A percentile compares a stretch with the other conserved stretches of the same genome.
phyloP scores from a whole-genome alignment of 2,888 invertebrate genomes.

The Caenorhabditis uteleia region DNA sequence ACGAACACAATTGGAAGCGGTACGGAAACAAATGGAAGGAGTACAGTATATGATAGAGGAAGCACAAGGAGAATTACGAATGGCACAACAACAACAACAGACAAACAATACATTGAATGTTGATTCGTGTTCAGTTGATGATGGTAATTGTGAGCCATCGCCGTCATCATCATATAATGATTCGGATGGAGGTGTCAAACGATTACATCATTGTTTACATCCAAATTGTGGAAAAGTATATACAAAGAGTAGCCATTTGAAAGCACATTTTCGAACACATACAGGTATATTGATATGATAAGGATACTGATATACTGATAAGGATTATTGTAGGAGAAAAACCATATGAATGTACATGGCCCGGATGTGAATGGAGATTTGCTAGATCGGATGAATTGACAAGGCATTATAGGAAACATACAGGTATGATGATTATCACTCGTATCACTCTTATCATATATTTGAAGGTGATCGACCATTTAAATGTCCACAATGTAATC shows the following conservation, averaged over 20 bases:
- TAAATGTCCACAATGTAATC: conserved; percentile 76
- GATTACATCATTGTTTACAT: conserved; percentile 52
- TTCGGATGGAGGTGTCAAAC: conserved; percentile 15
- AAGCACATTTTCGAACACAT: conserved; percentile 66
- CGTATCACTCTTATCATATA: too few species aligned
- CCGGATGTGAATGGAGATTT: conserved; percentile 67
- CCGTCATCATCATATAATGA: conserved; percentile 46
- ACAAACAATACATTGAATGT: conserved; percentile 3
- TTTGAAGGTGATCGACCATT: conserved; percentile 78
- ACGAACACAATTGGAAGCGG: conserved; percentile 24
- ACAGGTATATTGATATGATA: conserved; percentile 51
- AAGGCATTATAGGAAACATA: conserved; percentile 71
- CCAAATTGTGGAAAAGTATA: conserved; percentile 65
- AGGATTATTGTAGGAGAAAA: conserved; percentile 65
- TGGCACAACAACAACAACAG: conserved; percentile 4
- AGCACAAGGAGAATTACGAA: conserved; percentile 31
- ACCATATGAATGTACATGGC: conserved; percentile 66
- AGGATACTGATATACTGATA: neutral
- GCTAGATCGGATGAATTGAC: conserved; percentile 62
- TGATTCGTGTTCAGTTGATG: conserved; percentile 25
- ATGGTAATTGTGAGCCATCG: conserved; percentile 40
- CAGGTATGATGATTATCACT: too few species aligned
- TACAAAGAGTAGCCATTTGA: conserved; percentile 68
- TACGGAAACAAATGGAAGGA: conserved; percentile 34
- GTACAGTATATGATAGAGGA: conserved; percentile 38